Percentiles rank a stretch among this genome's conserved stretches.
Conservation (phyloP, 64 coral and sea anemone species). For the Porites lutea region DNA sequence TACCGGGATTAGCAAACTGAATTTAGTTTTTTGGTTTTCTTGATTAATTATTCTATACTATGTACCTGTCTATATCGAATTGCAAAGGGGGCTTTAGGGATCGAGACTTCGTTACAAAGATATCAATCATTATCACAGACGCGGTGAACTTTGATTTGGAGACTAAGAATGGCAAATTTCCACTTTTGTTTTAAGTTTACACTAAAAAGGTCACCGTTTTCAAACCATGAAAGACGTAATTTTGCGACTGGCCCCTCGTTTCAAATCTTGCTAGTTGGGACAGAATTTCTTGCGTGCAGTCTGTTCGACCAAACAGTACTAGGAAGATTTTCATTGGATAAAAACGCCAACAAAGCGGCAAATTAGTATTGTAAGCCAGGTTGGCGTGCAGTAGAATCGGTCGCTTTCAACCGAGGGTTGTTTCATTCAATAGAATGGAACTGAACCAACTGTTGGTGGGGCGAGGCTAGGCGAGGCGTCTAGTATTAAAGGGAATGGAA, state of each 20-base stretch:
- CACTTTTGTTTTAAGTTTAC: constrained; percentile 44
- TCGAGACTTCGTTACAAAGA: constrained; percentile 43
- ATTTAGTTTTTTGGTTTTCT: not conserved
- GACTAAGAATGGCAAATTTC: constrained; percentile 41
- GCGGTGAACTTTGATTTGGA: constrained; percentile 5
- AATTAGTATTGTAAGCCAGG: too few species aligned
- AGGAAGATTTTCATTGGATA: too few species aligned
- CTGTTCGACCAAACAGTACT: too few species aligned
- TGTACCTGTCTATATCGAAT: not conserved
- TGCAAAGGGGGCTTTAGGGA: not conserved
- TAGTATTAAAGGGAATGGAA: too few species aligned
- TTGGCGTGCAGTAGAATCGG: too few species aligned
- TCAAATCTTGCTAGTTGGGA: not conserved
- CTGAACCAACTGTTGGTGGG: too few species aligned
- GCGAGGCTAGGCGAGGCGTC: too few species aligned
- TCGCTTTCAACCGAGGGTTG: too few species aligned
- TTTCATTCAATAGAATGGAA: too few species aligned
- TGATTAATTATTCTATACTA: not conserved
- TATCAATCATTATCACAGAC: not conserved
- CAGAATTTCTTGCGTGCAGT: not conserved
- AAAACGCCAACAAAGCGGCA: too few species aligned
- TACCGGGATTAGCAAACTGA: not conserved
- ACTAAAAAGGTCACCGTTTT: not conserved
- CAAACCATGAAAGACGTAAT: not conserved
- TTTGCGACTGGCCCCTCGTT: too few species aligned